These are phyloP conservation scores for Drosophila trapezifrons DNA, from an alignment of 1,140 invertebrate genomes.

Conservation along the genomic window DNA sequence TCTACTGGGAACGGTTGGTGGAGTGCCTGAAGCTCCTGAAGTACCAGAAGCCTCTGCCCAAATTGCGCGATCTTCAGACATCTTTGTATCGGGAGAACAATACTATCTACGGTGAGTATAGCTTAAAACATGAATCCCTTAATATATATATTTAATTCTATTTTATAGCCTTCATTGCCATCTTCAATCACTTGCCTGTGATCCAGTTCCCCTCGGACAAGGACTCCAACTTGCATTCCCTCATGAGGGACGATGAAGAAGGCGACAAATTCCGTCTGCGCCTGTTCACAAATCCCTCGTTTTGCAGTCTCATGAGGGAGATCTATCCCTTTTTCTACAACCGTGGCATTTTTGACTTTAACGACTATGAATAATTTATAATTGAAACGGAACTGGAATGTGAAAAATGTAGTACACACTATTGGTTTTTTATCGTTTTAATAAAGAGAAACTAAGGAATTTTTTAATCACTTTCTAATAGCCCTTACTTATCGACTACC, in stretches of 20 bases:
- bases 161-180: constrained; percentile 41
- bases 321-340: constrained; percentile 54
- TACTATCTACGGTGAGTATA: constrained; percentile 54
- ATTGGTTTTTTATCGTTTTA: neutral
- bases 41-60: constrained; percentile 73
- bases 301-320: constrained; percentile 32
- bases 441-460: neutral
- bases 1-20: constrained; percentile 66
- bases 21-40: constrained; percentile 59
- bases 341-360: constrained; percentile 43
- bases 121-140: rapidly evolving
- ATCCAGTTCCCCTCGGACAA: constrained; percentile 49
- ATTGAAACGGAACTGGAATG: neutral
- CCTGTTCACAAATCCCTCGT: constrained; percentile 34
- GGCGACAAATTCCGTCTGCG: constrained; percentile 37
- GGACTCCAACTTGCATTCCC: constrained; percentile 35
- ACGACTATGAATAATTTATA: constrained; percentile 20
- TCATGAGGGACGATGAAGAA: constrained; percentile 34
- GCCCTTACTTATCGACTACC: neutral
- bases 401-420: no score
- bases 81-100: constrained; percentile 66
- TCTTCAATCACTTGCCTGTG: constrained; percentile 45
- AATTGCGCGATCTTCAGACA: constrained; percentile 71
- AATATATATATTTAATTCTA: neutral
- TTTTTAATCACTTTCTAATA: neutral